These are phyloP conservation scores for Melanotaenia nigrans DNA, from an alignment of 2,797 vertebrate species.

Conservation along the genomic window DNA sequence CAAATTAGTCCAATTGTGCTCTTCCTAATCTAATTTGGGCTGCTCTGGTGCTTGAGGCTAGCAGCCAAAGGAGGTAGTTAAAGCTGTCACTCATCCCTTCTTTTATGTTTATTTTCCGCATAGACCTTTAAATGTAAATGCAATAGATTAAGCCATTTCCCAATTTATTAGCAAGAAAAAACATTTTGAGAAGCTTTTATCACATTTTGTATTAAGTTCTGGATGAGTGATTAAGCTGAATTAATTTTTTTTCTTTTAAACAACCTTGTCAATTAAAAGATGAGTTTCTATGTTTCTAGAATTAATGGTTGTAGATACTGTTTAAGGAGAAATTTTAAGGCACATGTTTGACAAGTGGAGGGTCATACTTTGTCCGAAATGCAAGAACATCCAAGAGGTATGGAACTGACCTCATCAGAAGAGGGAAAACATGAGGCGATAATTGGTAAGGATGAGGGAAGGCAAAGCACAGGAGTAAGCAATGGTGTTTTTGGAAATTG, in stretches of 20 bases:
- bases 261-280: not conserved
- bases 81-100: constrained; percentile 33
- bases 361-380: not conserved
- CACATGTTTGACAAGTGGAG: not conserved
- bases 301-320: too few relatives aligned
- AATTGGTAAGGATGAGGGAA: not conserved
- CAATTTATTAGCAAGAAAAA: constrained; percentile 32
- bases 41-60: constrained; percentile 43
- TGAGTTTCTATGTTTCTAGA: constrained; percentile 11
- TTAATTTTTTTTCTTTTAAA: not conserved
- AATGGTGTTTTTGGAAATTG: not conserved
- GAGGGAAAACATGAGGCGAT: not conserved
- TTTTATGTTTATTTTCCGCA: constrained; percentile 1
- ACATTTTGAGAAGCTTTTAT: constrained; percentile 9
- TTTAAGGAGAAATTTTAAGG: too few relatives aligned
- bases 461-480: not conserved
- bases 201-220: not conserved
- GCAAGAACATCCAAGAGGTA: not conserved
- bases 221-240: not conserved
- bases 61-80: constrained; percentile 55
- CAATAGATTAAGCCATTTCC: constrained; percentile 46
- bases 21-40: constrained; percentile 68
- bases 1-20: constrained; percentile 72
- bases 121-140: constrained; percentile 42
- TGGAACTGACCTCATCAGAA: not conserved